Conservation (phyloP, 2,888 invertebrate species). For the Epicampocera succincta region DNA sequence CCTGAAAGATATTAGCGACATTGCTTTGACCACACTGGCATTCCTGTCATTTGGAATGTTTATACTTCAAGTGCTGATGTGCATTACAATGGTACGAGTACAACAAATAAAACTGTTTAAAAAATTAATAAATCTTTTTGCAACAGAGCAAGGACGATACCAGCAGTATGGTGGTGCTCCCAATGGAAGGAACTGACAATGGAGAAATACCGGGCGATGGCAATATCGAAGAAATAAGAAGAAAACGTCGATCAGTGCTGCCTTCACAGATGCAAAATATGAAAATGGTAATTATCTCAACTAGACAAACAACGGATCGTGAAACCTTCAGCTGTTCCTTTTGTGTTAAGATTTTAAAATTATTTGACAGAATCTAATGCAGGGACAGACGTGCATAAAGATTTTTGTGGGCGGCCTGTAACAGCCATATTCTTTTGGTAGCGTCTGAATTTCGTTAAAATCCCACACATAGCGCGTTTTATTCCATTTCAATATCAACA, state of each 20-base stretch:
- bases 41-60: constrained; percentile 92
- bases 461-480: no score
- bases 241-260: constrained; percentile 64
- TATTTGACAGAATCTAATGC: no score
- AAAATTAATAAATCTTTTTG: background rate
- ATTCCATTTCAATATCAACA: no score
- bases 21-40: constrained; percentile 90
- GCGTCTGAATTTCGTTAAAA: no score
- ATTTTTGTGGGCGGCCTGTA: no score
- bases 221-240: constrained; percentile 69
- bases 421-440: no score
- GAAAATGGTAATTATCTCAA: constrained; percentile 51
- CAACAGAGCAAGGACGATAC: constrained; percentile 68
- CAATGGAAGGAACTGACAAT: constrained; percentile 66
- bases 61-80: constrained; percentile 89
- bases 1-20: constrained; percentile 88
- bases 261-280: constrained; percentile 22
- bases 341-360: no score
- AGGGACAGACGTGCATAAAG: no score
- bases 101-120: background rate
- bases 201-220: constrained; percentile 50
- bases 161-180: constrained; percentile 67
- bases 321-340: no score
- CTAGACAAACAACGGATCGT: no score
- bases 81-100: constrained; percentile 83